A percentile compares a stretch with the other conserved stretches of the same genome.
Conservation (phyloP, 2,113 vertebrate species). For the Sciurus niger region DNA sequence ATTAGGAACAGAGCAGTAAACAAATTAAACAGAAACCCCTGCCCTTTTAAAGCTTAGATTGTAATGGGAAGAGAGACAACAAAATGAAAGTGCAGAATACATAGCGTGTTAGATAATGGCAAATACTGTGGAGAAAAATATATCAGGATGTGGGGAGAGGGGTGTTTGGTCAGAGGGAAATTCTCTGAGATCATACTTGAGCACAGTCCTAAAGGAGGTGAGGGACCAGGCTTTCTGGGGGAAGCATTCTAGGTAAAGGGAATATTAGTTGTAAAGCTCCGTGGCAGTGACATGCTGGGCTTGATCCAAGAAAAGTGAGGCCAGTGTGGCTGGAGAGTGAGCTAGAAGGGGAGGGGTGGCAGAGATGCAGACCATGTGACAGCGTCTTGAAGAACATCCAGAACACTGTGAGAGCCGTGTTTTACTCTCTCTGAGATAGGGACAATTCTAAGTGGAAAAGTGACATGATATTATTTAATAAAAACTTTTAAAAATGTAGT, state of each 20-base stretch:
- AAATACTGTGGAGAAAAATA: constrained; percentile 46
- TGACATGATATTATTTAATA: constrained; percentile 10
- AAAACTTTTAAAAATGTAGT: neutral
- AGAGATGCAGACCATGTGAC: neutral
- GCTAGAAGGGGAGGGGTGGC: neutral
- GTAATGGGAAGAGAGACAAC: constrained; percentile 23
- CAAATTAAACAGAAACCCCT: constrained; percentile 16
- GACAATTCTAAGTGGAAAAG: constrained; percentile 45
- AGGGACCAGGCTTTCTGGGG: neutral
- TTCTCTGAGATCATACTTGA: constrained; percentile 18
- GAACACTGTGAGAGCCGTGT: neutral
- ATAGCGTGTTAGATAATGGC: neutral
- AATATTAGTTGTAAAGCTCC: neutral
- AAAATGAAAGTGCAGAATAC: constrained; percentile 14
- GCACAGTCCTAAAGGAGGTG: neutral
- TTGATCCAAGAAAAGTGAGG: neutral
- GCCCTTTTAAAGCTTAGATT: neutral
- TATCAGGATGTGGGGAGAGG: neutral
- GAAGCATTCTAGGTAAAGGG: neutral
- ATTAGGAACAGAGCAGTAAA: constrained; percentile 9
- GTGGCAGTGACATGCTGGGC: neutral
- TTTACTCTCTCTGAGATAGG: constrained; percentile 30
- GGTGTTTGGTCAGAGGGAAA: neutral
- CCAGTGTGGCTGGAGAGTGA: neutral
- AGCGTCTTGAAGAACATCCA: neutral